A percentile compares a stretch with the other conserved stretches of the same genome.
Evolutionary conservation across 1,140 invertebrate species (phyloP).

Genomic region (Adoxophyes honmai): DNA sequence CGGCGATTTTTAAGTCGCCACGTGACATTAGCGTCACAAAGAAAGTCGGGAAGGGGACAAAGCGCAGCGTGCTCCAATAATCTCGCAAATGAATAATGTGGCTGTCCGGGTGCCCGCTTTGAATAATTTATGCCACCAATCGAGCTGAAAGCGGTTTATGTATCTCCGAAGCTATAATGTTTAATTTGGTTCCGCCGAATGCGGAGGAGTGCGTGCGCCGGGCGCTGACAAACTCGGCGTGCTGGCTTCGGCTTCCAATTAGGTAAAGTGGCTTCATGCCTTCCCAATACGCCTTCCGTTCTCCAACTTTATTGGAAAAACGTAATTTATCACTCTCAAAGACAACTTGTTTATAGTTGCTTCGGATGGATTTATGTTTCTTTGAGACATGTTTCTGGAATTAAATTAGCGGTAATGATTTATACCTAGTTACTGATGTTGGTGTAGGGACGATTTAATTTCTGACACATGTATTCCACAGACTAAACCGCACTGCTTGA

Average conservation of each 20-base stretch:
- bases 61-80: conserved; percentile 3
- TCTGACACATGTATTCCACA: no score
- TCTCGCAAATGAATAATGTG: conserved; percentile 16
- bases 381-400: background rate
- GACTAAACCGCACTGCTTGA: no score
- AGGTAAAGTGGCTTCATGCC: background rate
- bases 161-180: conserved; percentile 6
- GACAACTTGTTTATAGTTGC: background rate
- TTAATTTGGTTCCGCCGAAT: conserved; percentile 2
- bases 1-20: background rate
- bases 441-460: no score
- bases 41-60: conserved; percentile 5
- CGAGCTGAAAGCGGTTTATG: conserved; percentile 9
- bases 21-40: background rate
- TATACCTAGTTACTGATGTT: no score
- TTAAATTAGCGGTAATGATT: no score
- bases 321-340: background rate
- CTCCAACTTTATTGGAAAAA: background rate
- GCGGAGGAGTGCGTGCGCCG: background rate
- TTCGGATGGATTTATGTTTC: background rate
- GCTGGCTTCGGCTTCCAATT: background rate
- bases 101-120: conserved; percentile 4
- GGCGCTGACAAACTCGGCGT: conserved; percentile 3
- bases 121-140: conserved; percentile 20
- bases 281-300: background rate